These are phyloP conservation scores for Formicarius rufipectus DNA, from an alignment of 2,113 vertebrate genomes.

Conservation along the genomic window DNA sequence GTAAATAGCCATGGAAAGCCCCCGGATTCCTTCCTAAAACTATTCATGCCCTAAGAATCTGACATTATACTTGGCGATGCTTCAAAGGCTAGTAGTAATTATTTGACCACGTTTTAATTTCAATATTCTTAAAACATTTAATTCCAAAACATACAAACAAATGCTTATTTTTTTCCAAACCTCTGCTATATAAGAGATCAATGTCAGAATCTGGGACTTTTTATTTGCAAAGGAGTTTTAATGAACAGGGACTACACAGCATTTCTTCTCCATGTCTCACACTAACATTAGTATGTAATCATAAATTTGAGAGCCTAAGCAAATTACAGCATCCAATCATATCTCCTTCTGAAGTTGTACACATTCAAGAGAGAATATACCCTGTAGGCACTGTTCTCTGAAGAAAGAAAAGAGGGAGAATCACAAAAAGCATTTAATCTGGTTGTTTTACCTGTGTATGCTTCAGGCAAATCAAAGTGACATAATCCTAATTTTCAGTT, in stretches of 20 bases:
- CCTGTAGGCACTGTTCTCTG: not conserved
- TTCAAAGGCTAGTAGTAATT: not conserved
- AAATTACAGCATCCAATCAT: not conserved
- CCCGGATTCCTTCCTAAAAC: not conserved
- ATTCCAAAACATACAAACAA: not conserved
- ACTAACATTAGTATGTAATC: not conserved
- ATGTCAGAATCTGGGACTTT: not conserved
- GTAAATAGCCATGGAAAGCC: not conserved
- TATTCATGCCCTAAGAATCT: not conserved
- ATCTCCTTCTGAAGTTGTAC: not conserved
- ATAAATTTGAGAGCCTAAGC: not conserved
- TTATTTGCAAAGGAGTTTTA: not conserved
- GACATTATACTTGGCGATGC: not conserved
- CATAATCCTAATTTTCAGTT: not conserved
- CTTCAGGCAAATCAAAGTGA: not conserved
- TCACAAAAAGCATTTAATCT: not conserved
- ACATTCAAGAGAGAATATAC: not conserved
- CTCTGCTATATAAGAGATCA: not conserved
- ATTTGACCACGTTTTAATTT: not conserved
- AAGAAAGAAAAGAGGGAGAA: not conserved
- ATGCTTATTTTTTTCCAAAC: not conserved
- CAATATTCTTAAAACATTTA: not conserved
- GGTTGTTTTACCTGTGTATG: not conserved
- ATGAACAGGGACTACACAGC: not conserved
- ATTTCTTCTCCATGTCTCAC: not conserved